phyloP scores from a whole-genome alignment of 2,797 vertebrate species.

The Phrynocephalus forsythii region DNA sequence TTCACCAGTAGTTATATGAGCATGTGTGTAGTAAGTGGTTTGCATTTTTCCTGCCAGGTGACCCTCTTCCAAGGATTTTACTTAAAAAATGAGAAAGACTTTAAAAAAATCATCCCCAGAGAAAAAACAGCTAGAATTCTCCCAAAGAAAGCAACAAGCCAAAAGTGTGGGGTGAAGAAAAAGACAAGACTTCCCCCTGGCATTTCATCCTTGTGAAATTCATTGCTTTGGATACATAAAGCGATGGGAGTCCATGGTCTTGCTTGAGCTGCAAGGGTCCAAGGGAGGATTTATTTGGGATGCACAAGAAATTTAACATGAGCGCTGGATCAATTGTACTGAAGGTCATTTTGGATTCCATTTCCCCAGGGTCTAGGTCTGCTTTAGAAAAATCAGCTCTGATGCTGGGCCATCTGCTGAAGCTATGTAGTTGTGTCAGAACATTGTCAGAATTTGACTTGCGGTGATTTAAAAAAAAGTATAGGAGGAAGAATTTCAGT shows the following conservation, averaged over 20 bases:
- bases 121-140: not conserved
- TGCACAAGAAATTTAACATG: too few relatives aligned
- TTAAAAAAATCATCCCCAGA: not conserved
- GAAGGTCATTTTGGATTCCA: not conserved
- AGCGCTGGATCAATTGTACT: not conserved
- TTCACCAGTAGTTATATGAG: too few relatives aligned
- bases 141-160: not conserved
- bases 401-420: not conserved
- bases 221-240: not conserved
- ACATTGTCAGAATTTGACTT: not conserved
- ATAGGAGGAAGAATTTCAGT: not conserved
- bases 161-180: too few relatives aligned
- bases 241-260: not conserved
- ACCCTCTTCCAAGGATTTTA: too few relatives aligned
- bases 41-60: too few relatives aligned
- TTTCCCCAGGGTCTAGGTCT: not conserved
- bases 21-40: too few relatives aligned
- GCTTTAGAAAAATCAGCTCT: not conserved
- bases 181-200: not conserved
- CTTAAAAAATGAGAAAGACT: too few relatives aligned
- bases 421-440: not conserved
- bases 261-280: not conserved
- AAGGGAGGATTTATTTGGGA: too few relatives aligned
- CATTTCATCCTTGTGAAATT: not conserved
- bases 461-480: not conserved